Percentiles rank a stretch among this genome's conserved stretches.
phyloP scores from a whole-genome alignment of 2,888 invertebrate species.

The Griposia aprilina region DNA sequence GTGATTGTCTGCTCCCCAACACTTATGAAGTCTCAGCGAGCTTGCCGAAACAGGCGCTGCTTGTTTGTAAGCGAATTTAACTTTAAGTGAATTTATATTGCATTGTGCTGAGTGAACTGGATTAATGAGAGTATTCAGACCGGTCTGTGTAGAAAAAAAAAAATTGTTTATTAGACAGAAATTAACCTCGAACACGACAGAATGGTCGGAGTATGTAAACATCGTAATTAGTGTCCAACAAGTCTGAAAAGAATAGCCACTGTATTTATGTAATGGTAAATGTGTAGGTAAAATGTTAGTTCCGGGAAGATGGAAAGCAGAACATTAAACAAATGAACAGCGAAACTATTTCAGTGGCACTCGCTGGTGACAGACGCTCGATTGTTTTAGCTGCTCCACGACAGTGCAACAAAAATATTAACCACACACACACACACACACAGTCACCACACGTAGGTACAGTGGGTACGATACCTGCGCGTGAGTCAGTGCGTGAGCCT shows the following conservation, averaged over 20 bases:
- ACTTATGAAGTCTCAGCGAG: conserved; percentile 3
- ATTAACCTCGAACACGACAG: neutral
- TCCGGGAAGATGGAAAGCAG: neutral
- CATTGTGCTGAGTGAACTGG: neutral
- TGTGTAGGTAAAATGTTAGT: neutral
- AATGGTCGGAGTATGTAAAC: neutral
- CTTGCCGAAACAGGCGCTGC: neutral
- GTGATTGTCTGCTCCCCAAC: conserved; percentile 14
- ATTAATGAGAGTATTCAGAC: neutral
- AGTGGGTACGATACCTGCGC: conserved; percentile 5
- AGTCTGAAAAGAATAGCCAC: neutral
- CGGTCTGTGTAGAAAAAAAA: neutral
- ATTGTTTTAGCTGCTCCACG: conserved; percentile 5
- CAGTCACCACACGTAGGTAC: neutral
- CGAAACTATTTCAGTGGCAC: conserved; percentile 30
- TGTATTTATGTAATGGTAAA: neutral
- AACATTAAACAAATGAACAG: neutral
- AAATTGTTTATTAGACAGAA: no score
- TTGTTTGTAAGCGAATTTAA: conserved; percentile 3
- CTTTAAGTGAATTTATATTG: conserved; percentile 18
- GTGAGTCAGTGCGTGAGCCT: conserved; percentile 42
- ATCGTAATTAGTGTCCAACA: neutral
- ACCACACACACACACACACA: neutral
- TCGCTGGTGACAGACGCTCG: conserved; percentile 5
- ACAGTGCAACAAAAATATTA: conserved; percentile 28